Base-by-base conservation (phyloP, 2,888 invertebrate species). In the Galerucella calmariensis region DNA sequence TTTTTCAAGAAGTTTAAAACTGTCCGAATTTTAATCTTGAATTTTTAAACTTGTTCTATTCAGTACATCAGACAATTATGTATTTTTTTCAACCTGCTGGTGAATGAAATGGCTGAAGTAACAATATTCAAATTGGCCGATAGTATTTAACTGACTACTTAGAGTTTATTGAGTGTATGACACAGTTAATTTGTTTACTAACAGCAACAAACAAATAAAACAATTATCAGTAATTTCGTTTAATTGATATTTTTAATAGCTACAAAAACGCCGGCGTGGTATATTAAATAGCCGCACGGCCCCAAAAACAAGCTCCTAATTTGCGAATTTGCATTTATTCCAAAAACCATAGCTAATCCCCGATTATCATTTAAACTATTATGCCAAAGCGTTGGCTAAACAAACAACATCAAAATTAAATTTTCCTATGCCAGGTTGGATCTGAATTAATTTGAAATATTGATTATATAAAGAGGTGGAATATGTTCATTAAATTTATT, bases 331-430 rank as follows among this genome's bases (percentile, higher is more conserved):
- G 75, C 77, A 76, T 77, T 76, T 74, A 74, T 76, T 74, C 73
- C 74, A 76, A 77, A 77, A 77, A 74, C 74, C 70, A 67, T 72
- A 41, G 71, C 71, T 75, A 76, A 78, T 75, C 74, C 73, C 59
- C 73, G 73, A 78, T 78, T 78, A 75, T 75, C 76, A 72, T 75
- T 69, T 72, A 78, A 78, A 78, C 78, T 75, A 78, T 78, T 76
- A 76, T 76, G 71, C 67, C 46, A 46, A 20, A 65, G 71, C 74
- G 58, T 70, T 59, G 72, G 76, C 74, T 77, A 73, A 75, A 73
- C 73, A 77, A 77, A 77, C 77, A 77, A 73, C 76, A 66, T 66
- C 68, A 56, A 76, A 76, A 78, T 76, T 78, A 72, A 76, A 78
- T 78, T 76, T 74, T 66, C 67, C 58, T n/a, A 53, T 69, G 75